Evolutionary conservation across 2,888 invertebrate genomes (phyloP).

Genomic region (Drosophila limbata): DNA sequence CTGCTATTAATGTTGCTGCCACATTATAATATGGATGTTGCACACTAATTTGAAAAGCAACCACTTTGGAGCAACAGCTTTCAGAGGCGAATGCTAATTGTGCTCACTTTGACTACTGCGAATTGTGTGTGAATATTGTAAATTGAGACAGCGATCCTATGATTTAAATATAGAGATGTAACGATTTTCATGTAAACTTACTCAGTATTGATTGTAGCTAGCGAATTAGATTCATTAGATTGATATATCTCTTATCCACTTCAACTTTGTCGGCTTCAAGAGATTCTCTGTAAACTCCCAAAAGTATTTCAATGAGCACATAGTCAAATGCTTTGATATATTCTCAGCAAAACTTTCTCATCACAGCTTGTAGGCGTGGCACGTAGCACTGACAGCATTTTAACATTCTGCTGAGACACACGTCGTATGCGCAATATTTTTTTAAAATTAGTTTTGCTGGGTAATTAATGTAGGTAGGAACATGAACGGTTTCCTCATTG

Average conservation of each 20-base stretch:
- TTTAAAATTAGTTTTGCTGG: slow-evolving; percentile 55
- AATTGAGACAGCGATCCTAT: slow-evolving; percentile 1
- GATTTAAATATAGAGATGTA: background rate
- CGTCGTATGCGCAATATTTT: slow-evolving; percentile 55
- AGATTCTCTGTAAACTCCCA: slow-evolving; percentile 5
- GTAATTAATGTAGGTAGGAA: slow-evolving; percentile 54
- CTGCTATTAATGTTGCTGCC: slow-evolving; percentile 16
- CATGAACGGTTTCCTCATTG: slow-evolving; percentile 17
- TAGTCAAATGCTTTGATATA: slow-evolving; percentile 19
- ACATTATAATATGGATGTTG: slow-evolving; percentile 38
- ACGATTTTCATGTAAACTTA: background rate
- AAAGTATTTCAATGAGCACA: slow-evolving; percentile 26
- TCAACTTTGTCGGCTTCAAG: background rate
- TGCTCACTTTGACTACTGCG: slow-evolving; percentile 48
- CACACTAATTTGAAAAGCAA: slow-evolving; percentile 39
- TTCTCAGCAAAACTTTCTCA: slow-evolving; percentile 18
- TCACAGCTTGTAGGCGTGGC: background rate
- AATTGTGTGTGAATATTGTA: slow-evolving; percentile 16
- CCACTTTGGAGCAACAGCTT: slow-evolving; percentile 55
- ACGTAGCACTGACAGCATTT: slow-evolving; percentile 17
- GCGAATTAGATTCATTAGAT: too few species aligned
- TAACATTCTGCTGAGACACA: slow-evolving; percentile 21
- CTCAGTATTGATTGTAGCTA: background rate
- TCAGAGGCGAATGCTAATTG: slow-evolving; percentile 29
- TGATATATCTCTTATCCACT: background rate